Conservation (phyloP, 2,888 invertebrate genomes). For the Diarsia mendica region DNA sequence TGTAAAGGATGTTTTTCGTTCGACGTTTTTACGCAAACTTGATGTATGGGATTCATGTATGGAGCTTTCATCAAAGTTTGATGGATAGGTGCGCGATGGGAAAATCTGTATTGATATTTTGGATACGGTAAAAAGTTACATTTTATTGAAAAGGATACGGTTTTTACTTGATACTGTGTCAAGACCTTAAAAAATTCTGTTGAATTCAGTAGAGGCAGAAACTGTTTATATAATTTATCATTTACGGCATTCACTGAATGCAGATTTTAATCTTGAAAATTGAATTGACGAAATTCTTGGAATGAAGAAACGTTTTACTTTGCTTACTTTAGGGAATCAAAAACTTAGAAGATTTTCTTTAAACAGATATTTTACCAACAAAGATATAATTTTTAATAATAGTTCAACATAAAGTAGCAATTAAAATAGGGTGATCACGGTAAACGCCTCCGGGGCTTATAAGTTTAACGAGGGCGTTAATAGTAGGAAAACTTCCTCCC, state of each 20-base stretch:
- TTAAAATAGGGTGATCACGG: conserved; percentile 50
- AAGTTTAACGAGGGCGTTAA: conserved; percentile 50
- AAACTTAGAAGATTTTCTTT: conserved; percentile 10
- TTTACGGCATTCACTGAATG: not conserved
- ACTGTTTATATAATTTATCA: not conserved
- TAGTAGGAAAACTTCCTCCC: conserved; percentile 30
- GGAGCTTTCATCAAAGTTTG: conserved; percentile 31
- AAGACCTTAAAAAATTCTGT: not conserved
- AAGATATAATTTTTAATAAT: conserved; percentile 41
- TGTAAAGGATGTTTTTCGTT: conserved; percentile 20
- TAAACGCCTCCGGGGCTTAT: conserved; percentile 42
- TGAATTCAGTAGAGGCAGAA: not conserved
- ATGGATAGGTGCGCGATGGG: conserved; percentile 22
- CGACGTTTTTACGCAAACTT: conserved; percentile 33
- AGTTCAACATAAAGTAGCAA: conserved; percentile 30
- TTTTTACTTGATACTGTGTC: not conserved
- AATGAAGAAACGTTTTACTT: not conserved
- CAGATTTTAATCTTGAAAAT: not conserved
- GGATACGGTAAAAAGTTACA: not conserved
- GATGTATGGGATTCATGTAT: conserved; percentile 23
- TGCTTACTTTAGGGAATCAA: not conserved
- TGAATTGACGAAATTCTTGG: not conserved
- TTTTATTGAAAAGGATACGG: not conserved
- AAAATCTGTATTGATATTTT: conserved; percentile 11
- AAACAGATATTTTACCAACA: conserved; percentile 12